Percentiles rank a stretch among this genome's conserved stretches.
Evolutionary conservation across 2,888 invertebrate genomes (phyloP).

Genomic region (Meghimatium bilineatum): DNA sequence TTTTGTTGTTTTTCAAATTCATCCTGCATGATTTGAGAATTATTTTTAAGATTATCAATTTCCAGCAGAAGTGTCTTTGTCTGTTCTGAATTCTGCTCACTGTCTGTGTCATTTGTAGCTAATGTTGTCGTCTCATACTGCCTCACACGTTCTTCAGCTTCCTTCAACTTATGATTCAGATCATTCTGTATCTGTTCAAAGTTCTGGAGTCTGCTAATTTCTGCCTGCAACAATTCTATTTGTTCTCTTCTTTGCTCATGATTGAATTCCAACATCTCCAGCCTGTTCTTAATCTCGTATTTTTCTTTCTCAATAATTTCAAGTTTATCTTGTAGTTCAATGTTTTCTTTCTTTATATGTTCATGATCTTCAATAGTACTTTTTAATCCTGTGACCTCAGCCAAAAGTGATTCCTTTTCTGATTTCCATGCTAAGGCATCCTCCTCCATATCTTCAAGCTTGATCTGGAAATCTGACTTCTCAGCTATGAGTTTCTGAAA

Average conservation of each 20-base stretch:
- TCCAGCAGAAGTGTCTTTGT: slow-evolving; percentile 45
- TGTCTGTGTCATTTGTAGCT: background rate
- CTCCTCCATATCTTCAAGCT: slow-evolving; percentile 52
- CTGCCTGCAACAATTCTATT: slow-evolving; percentile 44
- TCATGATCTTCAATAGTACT: background rate
- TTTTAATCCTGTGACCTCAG: background rate
- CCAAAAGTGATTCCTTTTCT: slow-evolving; percentile 39
- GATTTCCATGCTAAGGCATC: slow-evolving; percentile 41
- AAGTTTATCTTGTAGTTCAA: slow-evolving; percentile 58
- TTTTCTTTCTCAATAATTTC: slow-evolving; percentile 42
- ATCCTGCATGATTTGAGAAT: slow-evolving; percentile 37
- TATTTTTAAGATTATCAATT: slow-evolving; percentile 33
- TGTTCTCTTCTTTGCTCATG: slow-evolving; percentile 45
- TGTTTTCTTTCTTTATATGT: slow-evolving; percentile 20
- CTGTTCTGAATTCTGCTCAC: slow-evolving; percentile 34
- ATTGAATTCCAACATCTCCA: slow-evolving; percentile 28
- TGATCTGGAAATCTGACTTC: slow-evolving; percentile 48
- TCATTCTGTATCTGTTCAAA: slow-evolving; percentile 29
- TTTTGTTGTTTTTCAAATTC: slow-evolving; percentile 30
- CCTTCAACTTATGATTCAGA: slow-evolving; percentile 28
- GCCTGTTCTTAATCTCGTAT: slow-evolving; percentile 35
- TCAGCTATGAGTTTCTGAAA: slow-evolving; percentile 48
- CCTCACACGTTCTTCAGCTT: slow-evolving; percentile 31
- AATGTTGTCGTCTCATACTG: background rate
- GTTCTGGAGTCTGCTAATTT: slow-evolving; percentile 32